Evolutionary conservation across 2,113 vertebrate genomes (phyloP).

Genomic region (Sphyrna mokarran): DNA sequence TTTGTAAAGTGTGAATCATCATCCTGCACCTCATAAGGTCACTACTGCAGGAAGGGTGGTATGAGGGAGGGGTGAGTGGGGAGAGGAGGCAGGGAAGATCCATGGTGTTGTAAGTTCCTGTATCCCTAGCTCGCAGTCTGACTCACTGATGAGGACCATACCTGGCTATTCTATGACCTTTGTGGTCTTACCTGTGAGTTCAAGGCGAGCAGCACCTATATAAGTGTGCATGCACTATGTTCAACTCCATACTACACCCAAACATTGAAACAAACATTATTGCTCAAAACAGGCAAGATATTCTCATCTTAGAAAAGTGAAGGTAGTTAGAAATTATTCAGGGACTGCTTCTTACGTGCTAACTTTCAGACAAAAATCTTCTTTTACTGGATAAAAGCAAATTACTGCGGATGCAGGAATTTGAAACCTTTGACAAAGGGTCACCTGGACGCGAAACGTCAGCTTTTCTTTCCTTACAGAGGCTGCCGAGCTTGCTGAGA

Average conservation of each 20-base stretch:
- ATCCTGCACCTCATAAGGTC: background rate
- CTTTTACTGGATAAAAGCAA: too few relatives aligned
- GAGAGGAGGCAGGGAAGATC: too few relatives aligned
- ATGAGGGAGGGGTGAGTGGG: background rate
- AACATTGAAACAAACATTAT: background rate
- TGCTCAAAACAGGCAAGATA: background rate
- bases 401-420: too few relatives aligned
- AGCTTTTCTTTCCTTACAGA: too few relatives aligned
- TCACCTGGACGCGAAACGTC: background rate
- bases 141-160: background rate
- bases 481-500: too few relatives aligned
- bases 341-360: background rate
- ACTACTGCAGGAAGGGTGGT: background rate
- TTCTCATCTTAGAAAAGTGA: background rate
- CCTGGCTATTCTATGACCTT: background rate
- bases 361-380: too few relatives aligned
- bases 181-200: background rate
- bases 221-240: too few relatives aligned
- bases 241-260: background rate
- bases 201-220: background rate
- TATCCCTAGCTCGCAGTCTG: background rate
- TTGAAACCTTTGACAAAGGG: too few relatives aligned
- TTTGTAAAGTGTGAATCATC: background rate
- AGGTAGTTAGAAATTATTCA: background rate
- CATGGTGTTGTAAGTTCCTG: background rate